A percentile compares a stretch with the other conserved stretches of the same genome.
These are phyloP conservation scores for Emydoidea blandingii DNA, from an alignment of 2,797 vertebrate genomes.

Conservation along the genomic window DNA sequence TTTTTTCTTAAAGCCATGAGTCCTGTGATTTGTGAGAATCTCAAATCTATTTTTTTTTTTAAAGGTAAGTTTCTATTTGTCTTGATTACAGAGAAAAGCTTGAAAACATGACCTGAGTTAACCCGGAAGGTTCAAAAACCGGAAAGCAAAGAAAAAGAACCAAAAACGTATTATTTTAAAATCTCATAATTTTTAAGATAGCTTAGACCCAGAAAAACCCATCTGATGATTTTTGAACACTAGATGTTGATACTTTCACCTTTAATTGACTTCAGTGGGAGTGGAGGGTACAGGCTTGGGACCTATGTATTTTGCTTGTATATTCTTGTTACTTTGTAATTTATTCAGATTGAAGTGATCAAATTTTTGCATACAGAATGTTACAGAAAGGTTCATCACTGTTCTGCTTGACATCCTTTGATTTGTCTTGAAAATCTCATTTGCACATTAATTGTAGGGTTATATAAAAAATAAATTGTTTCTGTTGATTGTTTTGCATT, in stretches of 20 bases:
- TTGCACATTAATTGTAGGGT: slow-evolving; percentile 35
- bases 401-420: not conserved
- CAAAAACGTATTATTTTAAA: not conserved
- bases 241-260: not conserved
- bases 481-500: not conserved
- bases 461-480: slow-evolving; percentile 6
- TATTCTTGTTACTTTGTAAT: not conserved
- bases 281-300: not conserved
- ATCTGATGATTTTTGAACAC: not conserved
- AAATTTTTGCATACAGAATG: not conserved
- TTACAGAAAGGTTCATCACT: not conserved
- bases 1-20: not conserved
- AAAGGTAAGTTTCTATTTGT: not conserved
- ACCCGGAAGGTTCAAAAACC: not conserved
- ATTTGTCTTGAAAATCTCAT: slow-evolving; percentile 36
- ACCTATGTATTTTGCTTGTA: accelerated
- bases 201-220: not conserved
- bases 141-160: not conserved
- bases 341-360: not conserved
- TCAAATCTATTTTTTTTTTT: not conserved
- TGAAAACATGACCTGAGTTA: not conserved
- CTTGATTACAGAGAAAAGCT: not conserved
- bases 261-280: not conserved
- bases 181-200: not conserved
- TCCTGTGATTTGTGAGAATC: not conserved